phyloP scores from a whole-genome alignment of 2,888 invertebrate genomes.

The Coenonympha arcania region DNA sequence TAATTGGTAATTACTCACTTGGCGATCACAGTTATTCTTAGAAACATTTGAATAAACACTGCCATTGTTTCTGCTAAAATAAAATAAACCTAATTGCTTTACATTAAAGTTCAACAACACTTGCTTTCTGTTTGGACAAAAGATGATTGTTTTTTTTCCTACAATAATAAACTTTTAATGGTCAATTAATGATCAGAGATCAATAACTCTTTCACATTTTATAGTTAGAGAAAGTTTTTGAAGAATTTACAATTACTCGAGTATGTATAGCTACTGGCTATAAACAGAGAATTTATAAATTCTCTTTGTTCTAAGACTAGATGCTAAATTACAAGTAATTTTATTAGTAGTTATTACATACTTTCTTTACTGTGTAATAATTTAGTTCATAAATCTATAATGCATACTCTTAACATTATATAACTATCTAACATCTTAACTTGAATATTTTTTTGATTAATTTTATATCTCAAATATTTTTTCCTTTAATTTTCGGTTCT shows the following conservation, averaged over 20 bases:
- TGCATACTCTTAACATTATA: not conserved
- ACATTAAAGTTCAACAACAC: not conserved
- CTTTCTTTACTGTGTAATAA: too few relatives aligned
- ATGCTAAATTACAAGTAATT: not conserved
- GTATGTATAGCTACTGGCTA: not conserved
- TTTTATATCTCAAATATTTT: not conserved
- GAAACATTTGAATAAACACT: slow-evolving; percentile 6
- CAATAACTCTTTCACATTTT: not conserved
- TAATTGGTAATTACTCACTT: slow-evolving; percentile 4
- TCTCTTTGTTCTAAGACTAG: too few relatives aligned
- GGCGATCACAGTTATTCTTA: slow-evolving; percentile 11
- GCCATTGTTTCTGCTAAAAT: not conserved
- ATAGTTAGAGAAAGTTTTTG: not conserved
- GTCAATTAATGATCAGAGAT: not conserved
- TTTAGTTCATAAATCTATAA: not conserved
- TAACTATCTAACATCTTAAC: not conserved
- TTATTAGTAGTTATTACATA: not conserved
- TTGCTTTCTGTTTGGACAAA: not conserved
- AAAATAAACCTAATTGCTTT: not conserved
- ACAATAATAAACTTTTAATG: slow-evolving; percentile 5
- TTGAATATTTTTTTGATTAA: not conserved
- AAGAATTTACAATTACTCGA: not conserved
- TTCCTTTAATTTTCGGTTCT: not conserved
- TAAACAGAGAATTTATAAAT: too few relatives aligned
- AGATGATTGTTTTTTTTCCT: not conserved